Evolutionary conservation across 2,797 vertebrate genomes (phyloP), one percentile per base, ranked within the genome.

Genomic region (Lateolabrax maculatus): DNA sequence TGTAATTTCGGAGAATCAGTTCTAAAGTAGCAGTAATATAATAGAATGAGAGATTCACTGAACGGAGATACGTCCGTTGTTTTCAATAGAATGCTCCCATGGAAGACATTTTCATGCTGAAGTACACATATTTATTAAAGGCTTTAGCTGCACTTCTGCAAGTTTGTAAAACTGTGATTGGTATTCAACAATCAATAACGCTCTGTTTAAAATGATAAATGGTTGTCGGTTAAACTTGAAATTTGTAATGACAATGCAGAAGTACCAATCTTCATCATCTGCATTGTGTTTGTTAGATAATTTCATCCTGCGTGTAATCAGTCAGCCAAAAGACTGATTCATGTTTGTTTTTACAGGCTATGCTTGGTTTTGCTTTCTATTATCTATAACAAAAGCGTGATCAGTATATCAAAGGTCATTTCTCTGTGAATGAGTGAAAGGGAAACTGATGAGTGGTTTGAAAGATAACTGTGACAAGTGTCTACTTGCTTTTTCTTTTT

Each of bases 361-460:
- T 21, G 18, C 6, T 55, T 53, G 16, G 8, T 41, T 74, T 70
- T 71, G 11, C 51, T 77, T 31, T 75, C 27, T 55, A 9, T 67
- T 62, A 69, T 69, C 25, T 61, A 0, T 37, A 29, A 61, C 5
- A 23, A 67, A 71, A 41, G 36, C 29, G 15, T 57, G 58, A 69
- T 73, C 34, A 19, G 56, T 61, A 56, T 73, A 41, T 75, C 43
- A 79, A 75, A 83, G 78, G 76, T 80, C n/a, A 71, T 49, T 67
- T 56, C 13, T 48, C 34, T 2, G 10, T 21, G 3, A 34, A 13
- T 31, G 18, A 78, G 4, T n/a, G 16, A 44, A 18, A 67, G 3
- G 5, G 46, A 67, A 44, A 68, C 21, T 18, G 21, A 18, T 74
- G 21, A 52, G 29, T 15, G 19, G 5, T 68, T 43, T 46, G 31